Evolutionary conservation across 2,797 vertebrate species (phyloP).

Genomic region (Girardinus metallicus): DNA sequence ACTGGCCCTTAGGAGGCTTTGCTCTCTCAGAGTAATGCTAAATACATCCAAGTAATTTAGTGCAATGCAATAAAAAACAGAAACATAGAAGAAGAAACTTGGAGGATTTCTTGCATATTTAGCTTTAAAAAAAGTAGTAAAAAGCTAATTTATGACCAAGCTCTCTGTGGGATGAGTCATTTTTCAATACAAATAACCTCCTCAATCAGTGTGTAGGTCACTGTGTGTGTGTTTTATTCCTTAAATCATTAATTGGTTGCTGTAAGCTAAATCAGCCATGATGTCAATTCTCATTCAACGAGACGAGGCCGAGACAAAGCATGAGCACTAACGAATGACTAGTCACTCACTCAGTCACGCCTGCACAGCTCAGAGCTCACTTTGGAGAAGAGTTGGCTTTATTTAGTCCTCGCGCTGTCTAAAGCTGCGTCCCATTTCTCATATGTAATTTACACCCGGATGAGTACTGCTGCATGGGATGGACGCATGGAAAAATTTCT

Average conservation of each 20-base stretch:
- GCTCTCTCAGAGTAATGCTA: neutral
- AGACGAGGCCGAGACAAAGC: constrained; percentile 28
- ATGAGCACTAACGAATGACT: constrained; percentile 1
- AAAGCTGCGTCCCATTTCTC: constrained; percentile 19
- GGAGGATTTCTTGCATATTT: neutral
- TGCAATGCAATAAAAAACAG: neutral
- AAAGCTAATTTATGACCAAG: neutral
- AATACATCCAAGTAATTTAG: neutral
- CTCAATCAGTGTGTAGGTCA: neutral
- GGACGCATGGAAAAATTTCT: neutral
- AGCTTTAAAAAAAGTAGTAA: neutral
- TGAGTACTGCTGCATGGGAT: neutral
- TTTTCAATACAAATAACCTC: neutral
- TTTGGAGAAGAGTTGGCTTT: constrained; percentile 7
- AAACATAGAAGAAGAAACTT: neutral
- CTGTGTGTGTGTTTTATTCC: constrained; percentile 18
- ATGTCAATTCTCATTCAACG: constrained; percentile 37
- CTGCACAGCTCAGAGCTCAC: constrained; percentile 7
- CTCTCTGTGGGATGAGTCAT: neutral
- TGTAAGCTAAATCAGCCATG: constrained; percentile 27
- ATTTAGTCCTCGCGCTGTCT: constrained; percentile 14
- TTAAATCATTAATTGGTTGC: constrained; percentile 43
- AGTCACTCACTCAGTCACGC: constrained; percentile 1
- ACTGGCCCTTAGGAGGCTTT: neutral
- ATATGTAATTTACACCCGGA: constrained; percentile 24